phyloP scores from a whole-genome alignment of 2,797 vertebrate species.

The Mallotus villosus region DNA sequence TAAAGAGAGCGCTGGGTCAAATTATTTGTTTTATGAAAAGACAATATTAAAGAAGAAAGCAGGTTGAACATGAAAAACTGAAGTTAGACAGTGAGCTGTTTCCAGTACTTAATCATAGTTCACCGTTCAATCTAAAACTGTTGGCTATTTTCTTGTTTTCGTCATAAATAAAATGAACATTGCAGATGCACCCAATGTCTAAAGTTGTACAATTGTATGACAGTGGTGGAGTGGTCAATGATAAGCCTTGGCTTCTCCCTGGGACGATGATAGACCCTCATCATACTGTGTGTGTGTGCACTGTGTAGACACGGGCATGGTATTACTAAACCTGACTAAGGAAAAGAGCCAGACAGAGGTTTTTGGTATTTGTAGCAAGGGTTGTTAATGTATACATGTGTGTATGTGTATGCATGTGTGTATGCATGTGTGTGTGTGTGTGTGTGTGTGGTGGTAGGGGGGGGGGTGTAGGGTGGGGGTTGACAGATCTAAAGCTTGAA shows the following conservation, averaged over 20 bases:
- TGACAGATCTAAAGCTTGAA: conserved; percentile 36
- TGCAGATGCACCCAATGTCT: no score
- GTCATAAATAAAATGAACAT: no score
- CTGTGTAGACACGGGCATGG: not conserved
- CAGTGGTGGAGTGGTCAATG: no score
- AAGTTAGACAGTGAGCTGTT: no score
- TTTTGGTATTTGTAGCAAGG: not conserved
- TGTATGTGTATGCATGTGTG: not conserved
- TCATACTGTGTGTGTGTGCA: not conserved
- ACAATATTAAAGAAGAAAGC: not conserved
- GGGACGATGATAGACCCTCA: no score
- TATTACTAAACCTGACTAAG: not conserved
- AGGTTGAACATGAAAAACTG: no score
- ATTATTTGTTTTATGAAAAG: not conserved
- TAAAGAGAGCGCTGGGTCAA: not conserved
- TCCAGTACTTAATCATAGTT: no score
- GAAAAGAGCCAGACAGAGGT: not conserved
- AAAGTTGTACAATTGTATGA: no score
- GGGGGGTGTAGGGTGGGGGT: not conserved
- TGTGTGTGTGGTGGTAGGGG: not conserved
- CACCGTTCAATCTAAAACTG: no score
- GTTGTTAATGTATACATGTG: not conserved
- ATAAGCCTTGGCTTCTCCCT: no score
- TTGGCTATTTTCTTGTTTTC: no score
- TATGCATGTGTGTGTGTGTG: not conserved